Percentiles rank a stretch among this genome's conserved stretches.
These are phyloP conservation scores for Zygothrica quintamaculata DNA, from an alignment of 2,888 invertebrate species.

Conservation along the genomic window DNA sequence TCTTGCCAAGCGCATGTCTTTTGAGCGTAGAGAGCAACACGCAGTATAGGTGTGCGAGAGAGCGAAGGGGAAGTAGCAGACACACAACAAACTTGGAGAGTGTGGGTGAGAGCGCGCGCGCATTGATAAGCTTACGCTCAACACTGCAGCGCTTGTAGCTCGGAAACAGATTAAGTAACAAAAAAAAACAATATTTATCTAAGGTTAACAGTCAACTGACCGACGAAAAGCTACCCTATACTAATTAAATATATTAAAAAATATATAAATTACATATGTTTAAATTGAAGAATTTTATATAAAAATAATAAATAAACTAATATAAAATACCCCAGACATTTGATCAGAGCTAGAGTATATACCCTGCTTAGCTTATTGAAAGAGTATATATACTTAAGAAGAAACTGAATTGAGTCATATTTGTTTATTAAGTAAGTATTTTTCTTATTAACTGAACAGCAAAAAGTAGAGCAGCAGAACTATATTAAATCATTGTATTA, in stretches of 20 bases:
- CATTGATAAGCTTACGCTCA: constrained; percentile 40
- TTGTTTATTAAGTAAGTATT: too few species aligned
- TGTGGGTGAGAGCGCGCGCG: constrained; percentile 46
- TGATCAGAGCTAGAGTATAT: too few species aligned
- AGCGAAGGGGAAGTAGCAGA: neutral
- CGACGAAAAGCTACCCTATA: constrained; percentile 4
- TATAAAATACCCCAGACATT: too few species aligned
- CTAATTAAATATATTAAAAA: neutral
- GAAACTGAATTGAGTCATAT: too few species aligned
- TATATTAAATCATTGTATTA: too few species aligned
- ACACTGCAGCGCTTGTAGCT: constrained; percentile 11
- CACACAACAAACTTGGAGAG: neutral
- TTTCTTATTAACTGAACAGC: too few species aligned
- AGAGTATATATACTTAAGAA: too few species aligned
- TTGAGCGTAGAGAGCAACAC: constrained; percentile 14
- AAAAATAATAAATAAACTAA: neutral
- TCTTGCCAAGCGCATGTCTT: constrained; percentile 51
- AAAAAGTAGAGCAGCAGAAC: too few species aligned
- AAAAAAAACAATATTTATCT: constrained; percentile 8
- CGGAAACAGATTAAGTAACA: constrained; percentile 19
- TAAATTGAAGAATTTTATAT: too few species aligned
- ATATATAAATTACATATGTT: too few species aligned
- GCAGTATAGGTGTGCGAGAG: constrained; percentile 3
- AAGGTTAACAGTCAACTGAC: neutral
- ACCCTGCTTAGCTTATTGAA: too few species aligned